phyloP scores from a whole-genome alignment of 2,888 invertebrate genomes.

The Drepanosiphum platanoidis region DNA sequence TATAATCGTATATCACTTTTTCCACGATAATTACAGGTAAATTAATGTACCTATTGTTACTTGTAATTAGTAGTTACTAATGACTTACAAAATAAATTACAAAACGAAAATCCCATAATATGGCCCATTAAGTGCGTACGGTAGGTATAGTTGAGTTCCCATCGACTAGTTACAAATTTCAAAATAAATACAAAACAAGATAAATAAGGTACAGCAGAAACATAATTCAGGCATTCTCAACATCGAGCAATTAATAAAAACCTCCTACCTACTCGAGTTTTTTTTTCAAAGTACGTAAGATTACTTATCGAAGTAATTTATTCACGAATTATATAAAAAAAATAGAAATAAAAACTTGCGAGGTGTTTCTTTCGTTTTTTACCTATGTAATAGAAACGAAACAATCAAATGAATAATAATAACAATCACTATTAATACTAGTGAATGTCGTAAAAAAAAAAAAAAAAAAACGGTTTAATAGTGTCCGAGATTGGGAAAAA shows the following conservation, averaged over 20 bases:
- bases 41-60: conserved; percentile 55
- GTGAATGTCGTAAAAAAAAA: too few relatives aligned
- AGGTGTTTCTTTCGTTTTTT: not conserved
- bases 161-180: conserved; percentile 34
- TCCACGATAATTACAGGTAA: conserved; percentile 50
- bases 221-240: not conserved
- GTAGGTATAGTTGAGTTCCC: conserved; percentile 1
- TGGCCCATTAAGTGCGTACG: not conserved
- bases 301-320: not conserved
- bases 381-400: too few relatives aligned
- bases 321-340: not conserved
- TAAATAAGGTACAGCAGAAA: not conserved
- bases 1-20: conserved; percentile 45
- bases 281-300: not conserved
- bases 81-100: conserved; percentile 59
- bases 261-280: too few relatives aligned
- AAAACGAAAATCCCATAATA: conserved; percentile 57
- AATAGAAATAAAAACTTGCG: not conserved
- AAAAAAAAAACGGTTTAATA: too few relatives aligned
- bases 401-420: too few relatives aligned
- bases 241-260: not conserved
- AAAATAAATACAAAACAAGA: conserved; percentile 22
- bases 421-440: too few relatives aligned
- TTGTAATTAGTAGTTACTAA: conserved; percentile 58
- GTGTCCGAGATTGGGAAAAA: too few relatives aligned